Conservation (phyloP, 2,113 vertebrate species). For the Callospermophilus lateralis region DNA sequence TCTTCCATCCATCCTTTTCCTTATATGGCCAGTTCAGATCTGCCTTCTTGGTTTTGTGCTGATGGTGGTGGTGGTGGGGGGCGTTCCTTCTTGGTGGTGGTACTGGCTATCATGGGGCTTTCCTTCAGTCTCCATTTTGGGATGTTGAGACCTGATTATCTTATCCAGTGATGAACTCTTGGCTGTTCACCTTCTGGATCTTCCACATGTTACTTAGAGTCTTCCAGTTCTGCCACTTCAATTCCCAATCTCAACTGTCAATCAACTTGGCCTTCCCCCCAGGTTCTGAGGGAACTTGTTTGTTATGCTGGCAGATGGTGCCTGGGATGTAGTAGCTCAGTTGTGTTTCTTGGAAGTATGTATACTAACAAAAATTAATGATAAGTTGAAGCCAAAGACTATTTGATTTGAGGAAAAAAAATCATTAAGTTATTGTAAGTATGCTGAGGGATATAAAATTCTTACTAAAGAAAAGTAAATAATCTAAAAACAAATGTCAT, state of each 20-base stretch:
- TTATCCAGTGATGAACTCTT: background rate
- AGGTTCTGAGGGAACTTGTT: background rate
- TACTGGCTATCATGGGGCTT: background rate
- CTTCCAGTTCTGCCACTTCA: background rate
- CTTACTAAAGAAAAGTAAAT: constrained; percentile 1
- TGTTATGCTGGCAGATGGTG: background rate
- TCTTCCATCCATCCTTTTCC: background rate
- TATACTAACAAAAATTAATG: background rate
- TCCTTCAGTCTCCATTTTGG: background rate
- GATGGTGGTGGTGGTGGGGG: no score
- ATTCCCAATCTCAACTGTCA: background rate
- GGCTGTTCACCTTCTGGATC: background rate
- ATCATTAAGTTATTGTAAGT: background rate
- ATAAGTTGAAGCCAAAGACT: constrained; percentile 3
- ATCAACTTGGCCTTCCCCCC: no score
- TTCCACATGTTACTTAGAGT: background rate
- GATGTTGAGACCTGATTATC: background rate
- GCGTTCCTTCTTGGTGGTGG: background rate
- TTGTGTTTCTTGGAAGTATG: background rate
- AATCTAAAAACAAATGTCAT: background rate
- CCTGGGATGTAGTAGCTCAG: background rate
- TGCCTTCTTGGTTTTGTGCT: background rate
- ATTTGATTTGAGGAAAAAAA: background rate
- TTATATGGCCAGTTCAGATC: background rate
- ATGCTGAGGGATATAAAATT: background rate